A percentile compares a stretch with the other conserved stretches of the same genome.
Evolutionary conservation across 2,113 vertebrate genomes (phyloP).

Genomic region (Brevimyrus niger): DNA sequence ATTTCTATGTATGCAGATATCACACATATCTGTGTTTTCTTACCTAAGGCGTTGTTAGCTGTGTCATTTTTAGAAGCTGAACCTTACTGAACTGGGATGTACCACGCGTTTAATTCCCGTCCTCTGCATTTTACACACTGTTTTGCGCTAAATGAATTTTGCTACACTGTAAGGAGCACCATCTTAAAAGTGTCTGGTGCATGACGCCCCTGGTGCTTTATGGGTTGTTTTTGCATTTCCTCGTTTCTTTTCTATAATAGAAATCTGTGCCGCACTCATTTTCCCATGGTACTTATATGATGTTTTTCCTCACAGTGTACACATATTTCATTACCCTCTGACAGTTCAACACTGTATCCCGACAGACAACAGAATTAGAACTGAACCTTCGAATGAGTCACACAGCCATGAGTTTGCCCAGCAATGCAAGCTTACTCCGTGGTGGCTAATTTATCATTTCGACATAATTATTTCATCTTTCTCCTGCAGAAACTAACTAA

Average conservation of each 20-base stretch:
- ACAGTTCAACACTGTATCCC: not conserved
- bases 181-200: not conserved
- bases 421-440: not conserved
- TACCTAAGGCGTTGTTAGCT: not conserved
- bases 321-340: not conserved
- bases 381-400: not conserved
- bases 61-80: not conserved
- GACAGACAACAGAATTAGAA: not conserved
- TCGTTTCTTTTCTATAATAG: not conserved
- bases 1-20: not conserved
- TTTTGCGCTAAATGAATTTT: not conserved
- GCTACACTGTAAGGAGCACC: not conserved
- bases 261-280: not conserved
- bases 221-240: not conserved
- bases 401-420: not conserved
- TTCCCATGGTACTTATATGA: not conserved
- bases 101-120: not conserved
- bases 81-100: not conserved
- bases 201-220: not conserved
- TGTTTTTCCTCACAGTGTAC: not conserved
- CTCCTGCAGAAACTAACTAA: not conserved
- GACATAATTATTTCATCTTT: not conserved
- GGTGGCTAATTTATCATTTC: not conserved
- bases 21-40: not conserved
- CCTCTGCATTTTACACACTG: not conserved